phyloP scores from a whole-genome alignment of 2,888 invertebrate genomes.

The Adineta ricciae region DNA sequence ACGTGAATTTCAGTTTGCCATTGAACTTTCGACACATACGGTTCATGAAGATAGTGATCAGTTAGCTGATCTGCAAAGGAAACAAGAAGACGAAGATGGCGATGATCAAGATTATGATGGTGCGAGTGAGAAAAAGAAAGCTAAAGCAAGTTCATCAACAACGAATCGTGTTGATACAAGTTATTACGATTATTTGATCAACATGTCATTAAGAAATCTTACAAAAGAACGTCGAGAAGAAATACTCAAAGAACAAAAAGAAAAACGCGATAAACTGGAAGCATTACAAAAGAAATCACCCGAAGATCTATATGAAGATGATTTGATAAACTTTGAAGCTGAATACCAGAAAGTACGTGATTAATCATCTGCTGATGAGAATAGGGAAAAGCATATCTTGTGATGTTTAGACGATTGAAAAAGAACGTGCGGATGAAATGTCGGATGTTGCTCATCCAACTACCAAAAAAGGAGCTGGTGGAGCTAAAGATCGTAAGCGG shows the following conservation, averaged over 20 bases:
- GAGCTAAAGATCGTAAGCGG: neutral
- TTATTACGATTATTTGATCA: constrained; percentile 85
- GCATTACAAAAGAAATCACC: constrained; percentile 59
- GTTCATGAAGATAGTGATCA: constrained; percentile 37
- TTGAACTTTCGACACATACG: neutral
- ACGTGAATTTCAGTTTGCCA: neutral
- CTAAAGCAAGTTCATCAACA: neutral
- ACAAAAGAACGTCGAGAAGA: constrained; percentile 86
- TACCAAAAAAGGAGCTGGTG: neutral
- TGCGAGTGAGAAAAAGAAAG: constrained; percentile 34
- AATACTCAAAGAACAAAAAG: constrained; percentile 71
- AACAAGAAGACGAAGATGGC: constrained; percentile 38
- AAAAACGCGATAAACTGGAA: constrained; percentile 56
- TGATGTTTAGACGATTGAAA: neutral
- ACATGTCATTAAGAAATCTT: constrained; percentile 89
- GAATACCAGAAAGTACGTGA: constrained; percentile 39
- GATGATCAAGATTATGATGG: constrained; percentile 45
- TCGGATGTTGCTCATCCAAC: constrained; percentile 2
- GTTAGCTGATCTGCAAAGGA: constrained; percentile 36
- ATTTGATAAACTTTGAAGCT: constrained; percentile 57
- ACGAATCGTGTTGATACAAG: neutral
- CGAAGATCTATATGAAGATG: constrained; percentile 72
- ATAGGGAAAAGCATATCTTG: no score
- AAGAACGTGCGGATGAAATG: constrained; percentile 14
- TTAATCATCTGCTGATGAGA: no score